A percentile compares a stretch with the other conserved stretches of the same genome.
Conservation (phyloP, 2,888 invertebrate species). For the Tuberolachnus salignus region DNA sequence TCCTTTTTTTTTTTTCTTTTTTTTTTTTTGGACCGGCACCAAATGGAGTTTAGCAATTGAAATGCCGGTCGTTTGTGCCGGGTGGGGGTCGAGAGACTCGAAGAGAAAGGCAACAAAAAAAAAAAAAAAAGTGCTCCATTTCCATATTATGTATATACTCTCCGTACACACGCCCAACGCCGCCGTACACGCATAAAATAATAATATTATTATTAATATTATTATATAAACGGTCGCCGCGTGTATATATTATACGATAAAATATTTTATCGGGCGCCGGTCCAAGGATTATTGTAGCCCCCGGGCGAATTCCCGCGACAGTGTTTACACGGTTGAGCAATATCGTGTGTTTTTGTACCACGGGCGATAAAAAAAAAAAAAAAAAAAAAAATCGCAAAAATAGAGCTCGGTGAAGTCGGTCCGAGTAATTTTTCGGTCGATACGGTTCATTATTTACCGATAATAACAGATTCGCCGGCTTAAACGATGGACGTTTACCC, state of each 20-base stretch:
- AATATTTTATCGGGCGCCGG: slow-evolving; percentile 45
- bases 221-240: slow-evolving; percentile 29
- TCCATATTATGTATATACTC: not conserved
- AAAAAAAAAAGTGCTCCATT: slow-evolving; percentile 40
- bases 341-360: slow-evolving; percentile 4
- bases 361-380: too few species aligned
- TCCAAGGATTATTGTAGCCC: slow-evolving; percentile 51
- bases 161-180: not conserved
- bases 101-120: not conserved
- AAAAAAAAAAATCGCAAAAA: too few species aligned
- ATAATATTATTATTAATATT: slow-evolving; percentile 32
- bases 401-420: too few species aligned
- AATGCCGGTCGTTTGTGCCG: not conserved
- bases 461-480: too few species aligned
- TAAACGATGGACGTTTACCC: too few species aligned
- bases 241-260: not conserved
- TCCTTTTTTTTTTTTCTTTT: not conserved
- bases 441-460: too few species aligned
- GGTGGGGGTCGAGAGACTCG: too few species aligned
- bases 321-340: slow-evolving; percentile 43
- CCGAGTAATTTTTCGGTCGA: too few species aligned
- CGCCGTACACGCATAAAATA: not conserved
- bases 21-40: slow-evolving; percentile 35
- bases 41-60: slow-evolving; percentile 45
- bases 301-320: slow-evolving; percentile 10